Evolutionary conservation across 1,140 invertebrate genomes (phyloP), one percentile per base, ranked within the genome.

Genomic region (Heliconius himera): DNA sequence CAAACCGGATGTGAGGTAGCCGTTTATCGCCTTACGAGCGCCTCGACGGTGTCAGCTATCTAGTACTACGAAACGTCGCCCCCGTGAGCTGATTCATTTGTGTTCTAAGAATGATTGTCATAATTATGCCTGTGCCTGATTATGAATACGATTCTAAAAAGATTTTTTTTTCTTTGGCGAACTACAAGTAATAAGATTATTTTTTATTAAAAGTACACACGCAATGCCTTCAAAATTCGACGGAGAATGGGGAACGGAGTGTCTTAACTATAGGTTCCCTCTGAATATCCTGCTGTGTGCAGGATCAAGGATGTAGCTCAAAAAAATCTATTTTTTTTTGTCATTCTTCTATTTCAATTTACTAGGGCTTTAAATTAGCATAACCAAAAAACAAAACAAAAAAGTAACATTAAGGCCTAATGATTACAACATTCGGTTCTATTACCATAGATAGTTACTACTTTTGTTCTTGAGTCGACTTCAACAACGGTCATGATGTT

Each of bases 1-100:
- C 77, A 76, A 77, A 88, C 85, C 87, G 89, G 89, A 91, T 84
- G 75, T 81, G 81, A 81, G 84, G 85, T 81, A 80, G 85, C 83
- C 81, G 33, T 72, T 72, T 88, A 86, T 83, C 84, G 77, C 77
- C 79, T 86, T 85, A 84, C 89, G 87, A 81, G 84, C 82, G 54
- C 85, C 78, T 81, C n/a, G 75, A 11, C 46, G 26, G 46, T 88
- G 85, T 74, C 76, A 75, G 83, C 11, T 41, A 66, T 66, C 33
- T 20, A n/a, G 20, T 56, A 66, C 29, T 74, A 70, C 70, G 80
- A 83, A 79, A 81, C 41, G 20, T 74, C 79, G 60, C 26, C 74
- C 41, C 70, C 71, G 76, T 49, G 49, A 83, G 72, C 70, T 87
- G 85, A 87, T 81, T 86, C 84, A 89, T 76, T 74, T 8, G 3